Conservation (phyloP, 2,888 invertebrate genomes). For the Brachyptera risi region DNA sequence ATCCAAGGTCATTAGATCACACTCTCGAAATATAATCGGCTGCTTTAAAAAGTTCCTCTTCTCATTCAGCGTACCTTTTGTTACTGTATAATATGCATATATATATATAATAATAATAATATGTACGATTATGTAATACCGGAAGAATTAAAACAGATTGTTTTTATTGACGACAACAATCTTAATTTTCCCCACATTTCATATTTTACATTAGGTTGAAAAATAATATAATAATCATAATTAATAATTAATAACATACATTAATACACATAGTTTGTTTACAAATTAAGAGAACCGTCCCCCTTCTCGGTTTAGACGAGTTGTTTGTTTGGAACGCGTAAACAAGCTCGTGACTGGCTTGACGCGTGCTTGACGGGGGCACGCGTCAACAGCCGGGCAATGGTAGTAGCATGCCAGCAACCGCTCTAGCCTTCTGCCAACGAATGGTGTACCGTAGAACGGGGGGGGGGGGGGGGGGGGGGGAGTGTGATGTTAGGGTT, state of each 20-base stretch:
- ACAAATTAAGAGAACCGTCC: conserved; percentile 15
- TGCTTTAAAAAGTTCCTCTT: not conserved
- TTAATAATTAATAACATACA: conserved; percentile 22
- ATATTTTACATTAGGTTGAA: conserved; percentile 6
- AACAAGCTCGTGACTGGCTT: not conserved
- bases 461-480: no score
- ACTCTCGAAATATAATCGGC: conserved; percentile 17
- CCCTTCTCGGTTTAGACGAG: conserved; percentile 5
- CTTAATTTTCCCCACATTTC: conserved; percentile 3
- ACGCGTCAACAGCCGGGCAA: not conserved
- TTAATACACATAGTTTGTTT: conserved; percentile 17
- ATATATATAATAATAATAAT: conserved; percentile 14
- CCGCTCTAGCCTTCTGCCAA: not conserved
- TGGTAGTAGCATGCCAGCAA: not conserved
- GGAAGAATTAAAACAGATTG: conserved; percentile 6
- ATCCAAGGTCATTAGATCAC: not conserved
- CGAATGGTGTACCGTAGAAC: no score
- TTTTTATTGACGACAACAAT: no score
- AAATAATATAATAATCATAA: conserved; percentile 14
- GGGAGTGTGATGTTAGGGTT: no score
- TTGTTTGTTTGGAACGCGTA: not conserved
- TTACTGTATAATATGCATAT: conserved; percentile 15
- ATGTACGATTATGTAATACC: conserved; percentile 7
- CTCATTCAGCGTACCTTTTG: not conserved
- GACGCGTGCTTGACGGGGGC: no score